These are phyloP conservation scores for Poecilia velifera DNA, from an alignment of 2,797 vertebrate species.

Conservation along the genomic window DNA sequence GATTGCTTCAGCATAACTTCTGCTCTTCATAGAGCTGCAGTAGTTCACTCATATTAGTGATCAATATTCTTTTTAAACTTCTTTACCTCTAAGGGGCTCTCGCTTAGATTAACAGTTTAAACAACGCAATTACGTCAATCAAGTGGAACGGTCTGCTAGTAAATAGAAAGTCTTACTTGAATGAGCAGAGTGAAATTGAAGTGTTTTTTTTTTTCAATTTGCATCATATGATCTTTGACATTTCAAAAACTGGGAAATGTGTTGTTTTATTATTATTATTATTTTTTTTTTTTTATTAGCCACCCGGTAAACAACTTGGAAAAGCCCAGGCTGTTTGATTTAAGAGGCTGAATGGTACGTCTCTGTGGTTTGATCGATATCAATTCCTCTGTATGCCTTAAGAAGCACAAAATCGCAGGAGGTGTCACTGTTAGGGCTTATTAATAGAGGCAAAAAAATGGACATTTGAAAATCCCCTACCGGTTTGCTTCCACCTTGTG, in stretches of 20 bases:
- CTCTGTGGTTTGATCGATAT: constrained; percentile 47
- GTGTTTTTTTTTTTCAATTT: constrained; percentile 65
- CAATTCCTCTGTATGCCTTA: constrained; percentile 39
- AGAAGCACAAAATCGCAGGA: constrained; percentile 26
- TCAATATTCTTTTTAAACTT: constrained; percentile 8
- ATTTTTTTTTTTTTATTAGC: not conserved
- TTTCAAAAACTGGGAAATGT: constrained; percentile 61
- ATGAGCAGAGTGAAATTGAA: constrained; percentile 69
- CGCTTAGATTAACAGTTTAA: constrained; percentile 42
- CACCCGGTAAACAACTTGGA: constrained; percentile 33
- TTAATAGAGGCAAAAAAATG: constrained; percentile 48
- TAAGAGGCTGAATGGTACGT: constrained; percentile 1
- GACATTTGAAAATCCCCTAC: constrained; percentile 62
- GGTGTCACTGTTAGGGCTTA: constrained; percentile 42
- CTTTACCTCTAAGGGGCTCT: constrained; percentile 21
- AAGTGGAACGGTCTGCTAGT: constrained; percentile 45
- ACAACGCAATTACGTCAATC: constrained; percentile 45
- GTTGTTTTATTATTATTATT: not conserved
- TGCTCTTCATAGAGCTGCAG: not conserved
- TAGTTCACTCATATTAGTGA: constrained; percentile 30
- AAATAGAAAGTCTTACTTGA: constrained; percentile 72
- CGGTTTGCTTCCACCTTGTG: constrained; percentile 58
- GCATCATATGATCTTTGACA: constrained; percentile 70
- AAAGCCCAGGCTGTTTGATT: constrained; percentile 18
- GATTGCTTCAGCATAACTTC: not conserved